Evolutionary conservation across 2,888 invertebrate genomes (phyloP).

Genomic region (Elysia crispata): DNA sequence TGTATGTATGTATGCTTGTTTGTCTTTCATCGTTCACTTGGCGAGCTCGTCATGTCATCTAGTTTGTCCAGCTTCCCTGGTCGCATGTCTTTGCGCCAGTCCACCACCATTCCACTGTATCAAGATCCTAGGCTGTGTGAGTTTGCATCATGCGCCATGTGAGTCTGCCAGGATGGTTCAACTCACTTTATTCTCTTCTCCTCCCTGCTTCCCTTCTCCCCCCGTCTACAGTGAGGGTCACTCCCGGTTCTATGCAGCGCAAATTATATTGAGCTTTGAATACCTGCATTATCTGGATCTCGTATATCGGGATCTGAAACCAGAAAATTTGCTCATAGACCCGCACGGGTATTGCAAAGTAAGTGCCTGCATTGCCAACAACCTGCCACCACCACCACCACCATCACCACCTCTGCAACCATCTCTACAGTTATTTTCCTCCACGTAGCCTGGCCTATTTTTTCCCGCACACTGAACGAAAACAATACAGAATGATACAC

Average conservation of each 20-base stretch:
- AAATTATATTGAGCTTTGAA: slow-evolving; percentile 99
- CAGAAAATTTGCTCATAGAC: slow-evolving; percentile 98
- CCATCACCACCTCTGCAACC: slow-evolving; percentile 3
- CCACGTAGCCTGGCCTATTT: neutral
- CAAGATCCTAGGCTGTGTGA: neutral
- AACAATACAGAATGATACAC: neutral
- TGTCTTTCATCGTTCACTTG: too few species aligned
- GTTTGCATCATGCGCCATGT: too few species aligned
- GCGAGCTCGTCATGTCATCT: too few species aligned
- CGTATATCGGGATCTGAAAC: slow-evolving; percentile 98
- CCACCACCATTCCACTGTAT: slow-evolving; percentile 10
- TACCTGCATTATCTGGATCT: slow-evolving; percentile 99
- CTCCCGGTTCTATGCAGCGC: slow-evolving; percentile 99
- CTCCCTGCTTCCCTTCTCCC: slow-evolving; percentile 33
- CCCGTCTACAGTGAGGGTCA: slow-evolving; percentile 90
- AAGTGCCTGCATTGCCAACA: slow-evolving; percentile 59
- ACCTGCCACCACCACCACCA: neutral
- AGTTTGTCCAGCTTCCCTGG: too few species aligned
- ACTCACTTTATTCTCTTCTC: too few species aligned
- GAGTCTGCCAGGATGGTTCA: too few species aligned
- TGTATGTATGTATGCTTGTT: too few species aligned
- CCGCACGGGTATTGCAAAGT: slow-evolving; percentile 80
- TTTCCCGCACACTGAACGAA: neutral
- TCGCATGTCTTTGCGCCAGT: neutral
- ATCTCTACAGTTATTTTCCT: neutral